phyloP scores from a whole-genome alignment of 2,797 vertebrate genomes.

The Diglossa cyanea region DNA sequence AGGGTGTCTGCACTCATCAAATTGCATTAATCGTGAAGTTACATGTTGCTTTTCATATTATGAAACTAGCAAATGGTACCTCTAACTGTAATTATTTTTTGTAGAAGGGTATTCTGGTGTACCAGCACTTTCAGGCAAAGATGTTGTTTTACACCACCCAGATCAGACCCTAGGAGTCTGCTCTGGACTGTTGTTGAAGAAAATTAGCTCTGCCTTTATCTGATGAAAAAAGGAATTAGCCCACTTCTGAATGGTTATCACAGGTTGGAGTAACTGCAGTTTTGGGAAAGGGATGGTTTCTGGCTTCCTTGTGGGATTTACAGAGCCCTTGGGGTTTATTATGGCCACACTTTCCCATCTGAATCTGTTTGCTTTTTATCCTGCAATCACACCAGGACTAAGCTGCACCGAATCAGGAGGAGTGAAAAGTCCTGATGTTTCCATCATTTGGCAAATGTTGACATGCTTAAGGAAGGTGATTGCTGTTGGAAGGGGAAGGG shows the following conservation, averaged over 20 bases:
- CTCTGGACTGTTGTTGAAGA: not conserved
- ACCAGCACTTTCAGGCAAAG: not conserved
- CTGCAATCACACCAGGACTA: not conserved
- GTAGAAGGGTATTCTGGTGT: not conserved
- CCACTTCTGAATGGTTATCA: not conserved
- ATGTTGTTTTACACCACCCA: not conserved
- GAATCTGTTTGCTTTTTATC: not conserved
- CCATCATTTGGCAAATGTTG: accelerated
- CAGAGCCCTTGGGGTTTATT: not conserved
- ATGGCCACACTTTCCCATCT: not conserved
- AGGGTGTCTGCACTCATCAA: not conserved
- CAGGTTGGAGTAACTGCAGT: not conserved
- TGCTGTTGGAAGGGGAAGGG: not conserved
- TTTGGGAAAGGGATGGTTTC: not conserved
- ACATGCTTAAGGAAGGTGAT: not conserved
- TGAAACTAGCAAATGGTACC: not conserved
- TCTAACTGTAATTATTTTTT: not conserved
- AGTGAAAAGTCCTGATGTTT: not conserved
- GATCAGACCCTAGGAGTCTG: not conserved
- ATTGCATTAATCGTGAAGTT: not conserved
- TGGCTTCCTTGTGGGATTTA: not conserved
- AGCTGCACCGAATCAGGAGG: not conserved
- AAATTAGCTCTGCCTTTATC: not conserved
- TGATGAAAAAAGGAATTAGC: not conserved
- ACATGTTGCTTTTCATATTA: not conserved